A percentile compares a stretch with the other conserved stretches of the same genome.
Conservation (phyloP, 2,797 vertebrate genomes). For the Toxotes lorentzi region DNA sequence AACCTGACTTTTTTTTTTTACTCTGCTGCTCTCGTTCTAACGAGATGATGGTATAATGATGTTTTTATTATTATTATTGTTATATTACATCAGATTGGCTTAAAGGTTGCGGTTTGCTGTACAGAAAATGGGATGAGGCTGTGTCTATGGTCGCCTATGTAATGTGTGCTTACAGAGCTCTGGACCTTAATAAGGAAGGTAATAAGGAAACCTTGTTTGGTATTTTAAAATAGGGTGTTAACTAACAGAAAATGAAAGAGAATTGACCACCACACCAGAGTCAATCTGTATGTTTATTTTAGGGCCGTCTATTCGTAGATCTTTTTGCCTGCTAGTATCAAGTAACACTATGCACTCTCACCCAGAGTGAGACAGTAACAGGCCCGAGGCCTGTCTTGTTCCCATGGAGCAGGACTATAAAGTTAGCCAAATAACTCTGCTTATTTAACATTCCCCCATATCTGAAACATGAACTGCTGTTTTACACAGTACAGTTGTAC, state of each 20-base stretch:
- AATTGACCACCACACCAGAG: slow-evolving; percentile 23
- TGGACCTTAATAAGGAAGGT: too few species aligned
- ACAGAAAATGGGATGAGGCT: neutral
- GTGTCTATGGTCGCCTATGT: neutral
- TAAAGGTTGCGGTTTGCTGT: neutral
- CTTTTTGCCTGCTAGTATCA: slow-evolving; percentile 67
- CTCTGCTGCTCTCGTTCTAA: slow-evolving; percentile 21
- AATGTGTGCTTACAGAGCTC: neutral
- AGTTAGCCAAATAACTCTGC: slow-evolving; percentile 16
- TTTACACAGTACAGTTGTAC: neutral
- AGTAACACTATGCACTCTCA: slow-evolving; percentile 74
- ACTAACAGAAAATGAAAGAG: slow-evolving; percentile 20
- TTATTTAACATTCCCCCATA: slow-evolving; percentile 19
- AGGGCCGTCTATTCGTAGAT: slow-evolving; percentile 75
- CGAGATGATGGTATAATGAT: neutral
- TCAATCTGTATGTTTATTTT: slow-evolving; percentile 75
- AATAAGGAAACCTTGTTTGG: neutral
- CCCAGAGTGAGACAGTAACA: slow-evolving; percentile 56
- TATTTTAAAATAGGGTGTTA: slow-evolving; percentile 23
- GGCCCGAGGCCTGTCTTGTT: neutral
- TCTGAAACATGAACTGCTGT: neutral
- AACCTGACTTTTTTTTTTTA: slow-evolving; percentile 30
- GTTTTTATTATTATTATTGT: neutral
- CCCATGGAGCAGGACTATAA: slow-evolving; percentile 21
- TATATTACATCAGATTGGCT: neutral